A percentile compares a stretch with the other conserved stretches of the same genome.
Evolutionary conservation across 2,797 vertebrate species (phyloP).

Genomic region (Syndactyla subalaris): DNA sequence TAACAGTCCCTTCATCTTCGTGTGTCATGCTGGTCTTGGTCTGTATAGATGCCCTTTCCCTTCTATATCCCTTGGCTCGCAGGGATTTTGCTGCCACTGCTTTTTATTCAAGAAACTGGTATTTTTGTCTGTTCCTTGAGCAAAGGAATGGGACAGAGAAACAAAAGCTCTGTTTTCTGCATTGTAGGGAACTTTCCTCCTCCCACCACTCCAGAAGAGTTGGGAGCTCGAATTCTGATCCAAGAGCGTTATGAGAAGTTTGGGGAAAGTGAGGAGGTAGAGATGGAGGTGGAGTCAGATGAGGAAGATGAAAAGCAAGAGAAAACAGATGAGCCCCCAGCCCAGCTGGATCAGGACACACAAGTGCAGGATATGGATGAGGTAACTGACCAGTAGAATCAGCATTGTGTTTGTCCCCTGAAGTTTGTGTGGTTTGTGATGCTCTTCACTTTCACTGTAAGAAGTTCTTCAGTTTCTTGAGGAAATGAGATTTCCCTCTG

Average conservation of each 20-base stretch:
- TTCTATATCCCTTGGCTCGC: neutral
- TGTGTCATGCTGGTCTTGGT: neutral
- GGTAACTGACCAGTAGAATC: constrained; percentile 67
- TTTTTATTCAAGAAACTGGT: neutral
- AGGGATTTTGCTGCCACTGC: neutral
- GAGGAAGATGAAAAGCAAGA: constrained; percentile 91
- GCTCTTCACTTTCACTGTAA: neutral
- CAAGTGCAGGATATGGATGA: constrained; percentile 99
- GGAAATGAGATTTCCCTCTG: neutral
- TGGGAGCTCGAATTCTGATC: constrained; percentile 96
- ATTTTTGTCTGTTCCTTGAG: neutral
- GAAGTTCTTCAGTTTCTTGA: neutral
- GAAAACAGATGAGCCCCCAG: constrained; percentile 80
- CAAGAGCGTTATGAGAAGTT: constrained; percentile 99
- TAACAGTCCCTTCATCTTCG: neutral
- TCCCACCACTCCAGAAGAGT: constrained; percentile 95
- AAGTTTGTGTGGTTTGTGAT: neutral
- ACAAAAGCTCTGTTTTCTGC: neutral
- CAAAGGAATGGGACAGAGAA: neutral
- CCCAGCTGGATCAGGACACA: constrained; percentile 95
- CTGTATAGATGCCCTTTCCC: neutral
- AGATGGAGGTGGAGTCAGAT: constrained; percentile 99
- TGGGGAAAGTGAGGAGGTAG: constrained; percentile 97
- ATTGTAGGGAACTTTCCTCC: constrained; percentile 95
- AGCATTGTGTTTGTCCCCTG: fast-evolving